These are phyloP conservation scores for Dichetophora obliterata DNA, from an alignment of 2,888 invertebrate species.

Conservation along the genomic window DNA sequence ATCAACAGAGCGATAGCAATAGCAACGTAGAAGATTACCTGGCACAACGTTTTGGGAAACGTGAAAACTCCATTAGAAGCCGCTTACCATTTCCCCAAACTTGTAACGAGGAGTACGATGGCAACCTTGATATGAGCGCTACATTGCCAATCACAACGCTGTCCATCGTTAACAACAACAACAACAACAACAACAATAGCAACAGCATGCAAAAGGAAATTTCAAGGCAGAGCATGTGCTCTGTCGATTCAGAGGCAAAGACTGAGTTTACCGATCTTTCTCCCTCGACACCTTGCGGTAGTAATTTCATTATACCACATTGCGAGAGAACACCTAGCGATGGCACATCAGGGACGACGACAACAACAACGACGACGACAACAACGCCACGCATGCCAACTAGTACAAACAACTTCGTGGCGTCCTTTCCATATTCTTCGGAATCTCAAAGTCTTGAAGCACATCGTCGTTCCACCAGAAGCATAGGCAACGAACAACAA, in stretches of 20 bases:
- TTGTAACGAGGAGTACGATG: constrained; percentile 67
- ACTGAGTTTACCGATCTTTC: constrained; percentile 70
- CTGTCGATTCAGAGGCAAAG: constrained; percentile 69
- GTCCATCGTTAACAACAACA: constrained; percentile 51
- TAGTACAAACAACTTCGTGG: constrained; percentile 63
- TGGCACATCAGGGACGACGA: background rate
- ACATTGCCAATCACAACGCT: constrained; percentile 46
- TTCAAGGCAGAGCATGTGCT: constrained; percentile 68
- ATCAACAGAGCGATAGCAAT: constrained; percentile 51
- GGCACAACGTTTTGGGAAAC: constrained; percentile 72
- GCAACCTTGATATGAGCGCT: constrained; percentile 48
- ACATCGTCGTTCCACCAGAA: constrained; percentile 68
- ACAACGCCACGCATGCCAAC: no score
- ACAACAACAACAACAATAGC: constrained; percentile 40
- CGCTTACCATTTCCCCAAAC: constrained; percentile 72
- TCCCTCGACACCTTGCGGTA: constrained; percentile 67
- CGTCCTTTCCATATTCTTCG: constrained; percentile 68
- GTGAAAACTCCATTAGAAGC: constrained; percentile 74
- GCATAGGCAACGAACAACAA: constrained; percentile 58
- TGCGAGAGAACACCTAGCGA: background rate
- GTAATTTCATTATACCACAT: constrained; percentile 38
- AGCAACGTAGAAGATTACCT: constrained; percentile 73
- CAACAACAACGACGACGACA: background rate
- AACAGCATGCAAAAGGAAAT: constrained; percentile 62
- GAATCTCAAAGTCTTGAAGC: constrained; percentile 69